These are phyloP conservation scores for Setipinna tenuifilis DNA, from an alignment of 2,797 vertebrate species.

Conservation along the genomic window DNA sequence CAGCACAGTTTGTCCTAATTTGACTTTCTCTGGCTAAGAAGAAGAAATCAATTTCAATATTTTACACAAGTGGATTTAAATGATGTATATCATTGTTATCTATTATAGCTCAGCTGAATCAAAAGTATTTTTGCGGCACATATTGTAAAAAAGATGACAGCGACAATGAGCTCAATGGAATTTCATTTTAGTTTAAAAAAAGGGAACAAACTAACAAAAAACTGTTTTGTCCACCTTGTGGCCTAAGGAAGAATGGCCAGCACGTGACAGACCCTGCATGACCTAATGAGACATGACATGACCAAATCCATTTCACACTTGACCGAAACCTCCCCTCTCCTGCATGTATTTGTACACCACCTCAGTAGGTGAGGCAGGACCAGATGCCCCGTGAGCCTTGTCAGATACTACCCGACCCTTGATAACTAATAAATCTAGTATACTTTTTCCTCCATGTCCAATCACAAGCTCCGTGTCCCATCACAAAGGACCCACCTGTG, in stretches of 20 bases:
- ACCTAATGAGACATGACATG: constrained; percentile 33
- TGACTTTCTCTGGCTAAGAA: background rate
- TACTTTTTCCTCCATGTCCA: background rate
- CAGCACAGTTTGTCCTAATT: no score
- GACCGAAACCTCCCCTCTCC: constrained; percentile 25
- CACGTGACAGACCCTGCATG: background rate
- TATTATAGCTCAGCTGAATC: background rate
- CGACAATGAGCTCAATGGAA: no score
- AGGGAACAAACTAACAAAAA: background rate
- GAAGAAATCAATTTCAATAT: background rate
- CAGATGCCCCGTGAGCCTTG: constrained; percentile 29
- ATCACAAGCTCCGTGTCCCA: background rate
- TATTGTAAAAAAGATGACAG: background rate
- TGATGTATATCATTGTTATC: background rate
- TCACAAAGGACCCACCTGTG: background rate
- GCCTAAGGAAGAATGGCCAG: background rate
- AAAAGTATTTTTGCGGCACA: background rate
- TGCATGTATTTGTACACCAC: constrained; percentile 27
- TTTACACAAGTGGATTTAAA: background rate
- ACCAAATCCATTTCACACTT: constrained; percentile 38
- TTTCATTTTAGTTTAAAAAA: no score
- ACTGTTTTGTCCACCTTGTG: background rate
- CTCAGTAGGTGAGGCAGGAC: constrained; percentile 27
- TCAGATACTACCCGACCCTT: background rate
- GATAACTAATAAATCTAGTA: background rate